Conservation (phyloP, 2,113 vertebrate genomes). For the Hassar affinis region DNA sequence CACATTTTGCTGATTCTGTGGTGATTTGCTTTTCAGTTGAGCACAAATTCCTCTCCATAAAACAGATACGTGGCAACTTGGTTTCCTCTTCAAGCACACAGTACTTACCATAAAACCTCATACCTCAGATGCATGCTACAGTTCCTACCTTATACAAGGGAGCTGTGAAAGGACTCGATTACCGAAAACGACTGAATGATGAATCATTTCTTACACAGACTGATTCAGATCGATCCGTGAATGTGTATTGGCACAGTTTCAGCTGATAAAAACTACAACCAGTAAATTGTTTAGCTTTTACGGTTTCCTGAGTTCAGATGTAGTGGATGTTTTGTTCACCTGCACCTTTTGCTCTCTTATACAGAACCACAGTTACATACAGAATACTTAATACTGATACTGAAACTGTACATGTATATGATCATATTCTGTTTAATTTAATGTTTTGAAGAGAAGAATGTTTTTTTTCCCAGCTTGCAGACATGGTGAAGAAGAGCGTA, state of each 20-base stretch:
- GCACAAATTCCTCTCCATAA: too few relatives aligned
- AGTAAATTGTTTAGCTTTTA: too few relatives aligned
- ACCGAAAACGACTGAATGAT: not conserved
- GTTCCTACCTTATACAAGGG: too few relatives aligned
- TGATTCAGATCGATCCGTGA: not conserved
- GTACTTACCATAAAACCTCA: not conserved
- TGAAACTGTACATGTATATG: too few relatives aligned
- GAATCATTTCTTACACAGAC: not conserved
- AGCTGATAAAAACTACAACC: not conserved
- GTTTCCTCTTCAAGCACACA: too few relatives aligned
- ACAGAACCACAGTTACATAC: not conserved
- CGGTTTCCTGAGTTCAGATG: not conserved
- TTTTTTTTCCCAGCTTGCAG: constrained; percentile 35
- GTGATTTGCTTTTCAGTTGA: too few relatives aligned
- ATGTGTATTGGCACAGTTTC: not conserved
- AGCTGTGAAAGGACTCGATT: not conserved
- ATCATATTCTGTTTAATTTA: not conserved
- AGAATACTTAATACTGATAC: not conserved
- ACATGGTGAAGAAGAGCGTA: constrained; percentile 45
- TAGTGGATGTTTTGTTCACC: not conserved
- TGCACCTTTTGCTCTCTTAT: not conserved
- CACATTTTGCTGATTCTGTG: too few relatives aligned
- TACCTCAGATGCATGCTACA: not conserved
- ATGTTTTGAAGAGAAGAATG: not conserved
- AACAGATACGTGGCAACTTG: not conserved